Evolutionary conservation across 2,113 vertebrate genomes (phyloP).

Genomic region (Ia io): DNA sequence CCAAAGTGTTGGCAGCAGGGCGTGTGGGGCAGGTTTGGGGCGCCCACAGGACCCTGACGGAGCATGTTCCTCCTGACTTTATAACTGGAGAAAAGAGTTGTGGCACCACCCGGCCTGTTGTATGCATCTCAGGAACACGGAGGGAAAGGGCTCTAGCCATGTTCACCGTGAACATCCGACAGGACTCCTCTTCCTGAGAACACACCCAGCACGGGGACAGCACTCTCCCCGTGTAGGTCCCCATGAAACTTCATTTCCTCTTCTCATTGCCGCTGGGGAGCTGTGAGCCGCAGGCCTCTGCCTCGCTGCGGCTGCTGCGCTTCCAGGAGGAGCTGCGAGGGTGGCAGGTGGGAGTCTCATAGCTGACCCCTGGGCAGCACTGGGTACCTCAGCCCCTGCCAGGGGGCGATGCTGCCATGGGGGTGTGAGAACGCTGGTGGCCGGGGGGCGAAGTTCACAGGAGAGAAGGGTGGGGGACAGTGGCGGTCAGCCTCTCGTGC

Average conservation of each 20-base stretch:
- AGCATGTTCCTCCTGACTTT: not conserved
- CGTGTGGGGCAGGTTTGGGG: not conserved
- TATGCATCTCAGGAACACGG: accelerated
- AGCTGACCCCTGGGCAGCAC: not conserved
- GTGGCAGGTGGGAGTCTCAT: not conserved
- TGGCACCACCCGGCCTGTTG: accelerated
- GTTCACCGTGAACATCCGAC: not conserved
- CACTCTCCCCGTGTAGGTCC: not conserved
- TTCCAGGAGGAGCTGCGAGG: not conserved
- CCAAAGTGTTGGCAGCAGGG: not conserved
- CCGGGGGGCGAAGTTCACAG: not conserved
- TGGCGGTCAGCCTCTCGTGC: not conserved
- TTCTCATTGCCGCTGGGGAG: not conserved
- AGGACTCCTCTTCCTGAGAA: not conserved
- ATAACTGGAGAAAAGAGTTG: not conserved
- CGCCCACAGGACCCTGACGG: not conserved
- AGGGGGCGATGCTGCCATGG: not conserved
- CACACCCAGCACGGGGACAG: not conserved
- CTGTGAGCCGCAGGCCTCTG: no score
- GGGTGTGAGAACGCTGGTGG: not conserved
- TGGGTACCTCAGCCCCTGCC: not conserved
- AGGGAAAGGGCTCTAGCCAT: not conserved
- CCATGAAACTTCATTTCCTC: not conserved
- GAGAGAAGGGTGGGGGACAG: not conserved
- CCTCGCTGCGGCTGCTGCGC: not conserved